Evolutionary conservation across 2,888 invertebrate genomes (phyloP).

Genomic region (Acanthoscelides obtectus): DNA sequence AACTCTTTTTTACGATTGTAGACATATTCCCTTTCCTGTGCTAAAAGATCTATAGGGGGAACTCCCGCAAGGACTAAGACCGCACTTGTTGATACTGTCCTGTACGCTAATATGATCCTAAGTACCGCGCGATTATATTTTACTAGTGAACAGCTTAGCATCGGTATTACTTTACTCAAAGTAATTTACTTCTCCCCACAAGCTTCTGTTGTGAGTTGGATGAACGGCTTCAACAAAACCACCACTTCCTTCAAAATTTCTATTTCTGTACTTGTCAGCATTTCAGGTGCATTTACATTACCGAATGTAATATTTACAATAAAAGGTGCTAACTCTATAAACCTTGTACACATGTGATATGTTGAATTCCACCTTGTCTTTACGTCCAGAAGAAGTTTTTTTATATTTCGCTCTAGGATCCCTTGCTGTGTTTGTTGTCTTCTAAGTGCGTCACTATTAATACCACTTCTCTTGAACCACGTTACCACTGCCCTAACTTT

Average conservation of each 20-base stretch:
- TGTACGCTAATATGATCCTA: too few species aligned
- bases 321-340: neutral
- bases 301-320: neutral
- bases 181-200: neutral
- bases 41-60: too few species aligned
- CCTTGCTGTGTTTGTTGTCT: too few species aligned
- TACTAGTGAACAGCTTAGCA: too few species aligned
- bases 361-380: neutral
- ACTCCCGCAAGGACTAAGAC: too few species aligned
- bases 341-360: neutral
- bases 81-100: too few species aligned
- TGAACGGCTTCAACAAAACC: neutral
- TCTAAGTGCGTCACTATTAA: too few species aligned
- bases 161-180: neutral
- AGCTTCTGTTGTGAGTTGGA: neutral
- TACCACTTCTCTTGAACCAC: too few species aligned
- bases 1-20: too few species aligned
- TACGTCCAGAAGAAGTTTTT: neutral
- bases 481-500: too few species aligned
- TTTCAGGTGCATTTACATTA: neutral
- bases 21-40: too few species aligned
- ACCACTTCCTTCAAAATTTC: neutral
- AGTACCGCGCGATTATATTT: too few species aligned
- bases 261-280: neutral
- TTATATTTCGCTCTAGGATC: neutral